A percentile compares a stretch with the other conserved stretches of the same genome.
phyloP scores from a whole-genome alignment of 2,113 vertebrate genomes.

The Thryonomys swinderianus region DNA sequence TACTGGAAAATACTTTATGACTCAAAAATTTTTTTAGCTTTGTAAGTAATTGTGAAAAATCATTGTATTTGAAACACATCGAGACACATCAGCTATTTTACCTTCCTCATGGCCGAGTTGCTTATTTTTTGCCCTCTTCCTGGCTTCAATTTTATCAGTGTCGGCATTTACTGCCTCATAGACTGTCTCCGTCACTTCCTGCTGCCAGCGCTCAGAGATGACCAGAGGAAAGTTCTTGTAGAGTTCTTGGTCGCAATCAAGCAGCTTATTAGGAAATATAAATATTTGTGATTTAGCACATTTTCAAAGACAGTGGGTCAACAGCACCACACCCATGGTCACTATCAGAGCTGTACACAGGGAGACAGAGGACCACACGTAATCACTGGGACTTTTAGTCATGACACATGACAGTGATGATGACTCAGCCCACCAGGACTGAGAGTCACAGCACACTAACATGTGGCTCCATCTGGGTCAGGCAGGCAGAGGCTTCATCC shows the following conservation, averaged over 20 bases:
- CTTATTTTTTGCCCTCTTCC: conserved; percentile 98
- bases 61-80: background rate
- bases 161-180: conserved; percentile 97
- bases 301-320: conserved; percentile 44
- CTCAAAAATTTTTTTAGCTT: background rate
- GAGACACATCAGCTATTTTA: conserved; percentile 71
- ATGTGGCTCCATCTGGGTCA: fast-evolving
- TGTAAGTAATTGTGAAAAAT: background rate
- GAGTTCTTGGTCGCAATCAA: conserved; percentile 98
- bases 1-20: background rate
- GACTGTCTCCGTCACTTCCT: conserved; percentile 97
- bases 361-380: fast-evolving
- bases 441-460: fast-evolving
- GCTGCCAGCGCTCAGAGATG: conserved; percentile 99
- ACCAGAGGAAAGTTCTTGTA: conserved; percentile 99
- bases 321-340: background rate
- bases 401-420: background rate
- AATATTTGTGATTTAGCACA: background rate
- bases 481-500: fast-evolving
- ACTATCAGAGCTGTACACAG: fast-evolving
- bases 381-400: fast-evolving
- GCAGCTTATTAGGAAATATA: conserved; percentile 86
- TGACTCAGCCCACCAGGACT: background rate
- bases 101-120: conserved; percentile 98
- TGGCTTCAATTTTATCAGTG: conserved; percentile 96